Conservation (phyloP, 64 coral and sea anemone genomes). For the Platygyra sinensis region DNA sequence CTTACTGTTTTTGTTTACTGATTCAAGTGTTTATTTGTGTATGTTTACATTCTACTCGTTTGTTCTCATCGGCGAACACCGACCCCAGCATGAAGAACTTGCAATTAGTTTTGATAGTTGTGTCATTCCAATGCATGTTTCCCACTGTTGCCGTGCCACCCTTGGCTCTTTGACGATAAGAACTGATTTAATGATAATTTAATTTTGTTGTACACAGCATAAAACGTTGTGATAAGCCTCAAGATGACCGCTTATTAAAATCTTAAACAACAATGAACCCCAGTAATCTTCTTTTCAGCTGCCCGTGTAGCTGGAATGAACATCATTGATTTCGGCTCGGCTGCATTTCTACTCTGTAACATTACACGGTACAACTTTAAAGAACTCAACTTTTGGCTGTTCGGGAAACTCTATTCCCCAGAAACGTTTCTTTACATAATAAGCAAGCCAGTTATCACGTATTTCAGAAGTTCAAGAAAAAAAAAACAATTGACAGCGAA, state of each 20-base stretch:
- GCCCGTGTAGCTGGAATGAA: neutral
- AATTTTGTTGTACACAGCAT: conserved; percentile 38
- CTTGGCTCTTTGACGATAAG: neutral
- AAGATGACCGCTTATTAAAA: conserved; percentile 29
- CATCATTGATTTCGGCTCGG: neutral
- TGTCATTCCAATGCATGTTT: neutral
- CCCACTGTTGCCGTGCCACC: neutral
- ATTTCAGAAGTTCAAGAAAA: neutral
- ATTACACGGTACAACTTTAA: neutral
- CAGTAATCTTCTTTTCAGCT: neutral
- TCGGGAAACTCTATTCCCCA: neutral
- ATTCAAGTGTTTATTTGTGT: too few species aligned
- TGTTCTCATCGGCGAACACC: too few species aligned
- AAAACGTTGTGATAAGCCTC: conserved; percentile 7
- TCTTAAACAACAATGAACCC: neutral
- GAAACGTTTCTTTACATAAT: neutral
- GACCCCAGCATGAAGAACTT: too few species aligned
- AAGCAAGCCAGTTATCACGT: neutral
- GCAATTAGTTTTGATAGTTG: neutral
- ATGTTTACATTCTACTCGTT: too few species aligned
- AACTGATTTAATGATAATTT: conserved; percentile 27
- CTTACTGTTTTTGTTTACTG: too few species aligned
- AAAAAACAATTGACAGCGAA: neutral
- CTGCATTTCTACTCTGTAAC: neutral
- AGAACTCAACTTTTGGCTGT: neutral